Percentiles rank a stretch among this genome's conserved stretches.
These are phyloP conservation scores for Coregonus suidteri DNA, from an alignment of 2,797 vertebrate species.

Conservation along the genomic window DNA sequence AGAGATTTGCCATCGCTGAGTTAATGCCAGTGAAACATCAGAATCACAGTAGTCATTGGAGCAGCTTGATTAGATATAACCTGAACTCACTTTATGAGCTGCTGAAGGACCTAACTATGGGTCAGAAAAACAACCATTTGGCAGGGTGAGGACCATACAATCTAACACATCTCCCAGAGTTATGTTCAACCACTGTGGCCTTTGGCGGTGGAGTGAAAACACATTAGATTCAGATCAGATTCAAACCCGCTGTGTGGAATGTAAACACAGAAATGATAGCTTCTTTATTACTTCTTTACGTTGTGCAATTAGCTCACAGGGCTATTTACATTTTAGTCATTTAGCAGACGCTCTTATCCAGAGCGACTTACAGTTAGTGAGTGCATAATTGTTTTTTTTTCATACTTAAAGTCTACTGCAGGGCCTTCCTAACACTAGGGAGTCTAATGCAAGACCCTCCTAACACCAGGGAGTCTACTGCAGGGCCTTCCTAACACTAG, in stretches of 20 bases:
- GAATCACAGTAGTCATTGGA: constrained; percentile 3
- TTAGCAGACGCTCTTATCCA: too few relatives aligned
- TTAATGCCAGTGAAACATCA: neutral
- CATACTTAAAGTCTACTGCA: too few relatives aligned
- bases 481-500: too few relatives aligned
- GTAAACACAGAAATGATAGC: neutral
- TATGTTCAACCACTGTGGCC: neutral
- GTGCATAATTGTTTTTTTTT: too few relatives aligned
- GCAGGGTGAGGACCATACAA: neutral
- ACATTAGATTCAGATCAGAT: neutral
- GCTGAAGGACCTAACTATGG: neutral
- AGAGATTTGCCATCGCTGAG: too few relatives aligned
- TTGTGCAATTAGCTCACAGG: neutral
- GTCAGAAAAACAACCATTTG: neutral
- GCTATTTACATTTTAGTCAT: neutral
- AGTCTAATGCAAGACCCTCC: too few relatives aligned
- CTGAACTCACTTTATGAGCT: constrained; percentile 11
- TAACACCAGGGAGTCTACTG: too few relatives aligned
- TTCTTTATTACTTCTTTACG: neutral
- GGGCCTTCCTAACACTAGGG: too few relatives aligned
- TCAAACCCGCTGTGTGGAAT: neutral
- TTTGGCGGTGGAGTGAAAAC: neutral
- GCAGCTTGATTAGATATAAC: constrained; percentile 13
- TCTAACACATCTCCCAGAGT: neutral
- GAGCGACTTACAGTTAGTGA: too few relatives aligned